phyloP scores from a whole-genome alignment of 1,140 invertebrate species.

The Lepidurus packardi region DNA sequence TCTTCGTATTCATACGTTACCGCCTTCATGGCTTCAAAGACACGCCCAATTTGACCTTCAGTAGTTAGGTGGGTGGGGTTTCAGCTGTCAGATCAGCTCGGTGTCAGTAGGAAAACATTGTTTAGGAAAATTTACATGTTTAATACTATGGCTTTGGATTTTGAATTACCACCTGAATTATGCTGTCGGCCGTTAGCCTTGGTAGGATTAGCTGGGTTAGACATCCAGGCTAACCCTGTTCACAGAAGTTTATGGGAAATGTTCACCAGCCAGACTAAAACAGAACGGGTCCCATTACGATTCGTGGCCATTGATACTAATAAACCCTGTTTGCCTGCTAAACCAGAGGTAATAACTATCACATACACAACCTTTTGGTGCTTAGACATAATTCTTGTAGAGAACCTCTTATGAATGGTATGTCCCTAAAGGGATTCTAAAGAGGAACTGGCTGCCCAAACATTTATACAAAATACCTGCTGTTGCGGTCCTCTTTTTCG shows the following conservation, averaged over 20 bases:
- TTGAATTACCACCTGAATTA: conserved; percentile 30
- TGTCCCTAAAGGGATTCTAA: conserved; percentile 91
- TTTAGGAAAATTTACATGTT: neutral
- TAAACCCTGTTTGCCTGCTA: conserved; percentile 82
- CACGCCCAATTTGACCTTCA: neutral
- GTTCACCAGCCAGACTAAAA: conserved; percentile 70
- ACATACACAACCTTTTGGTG: conserved; percentile 23
- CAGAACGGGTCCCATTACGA: conserved; percentile 73
- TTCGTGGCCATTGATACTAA: conserved; percentile 63
- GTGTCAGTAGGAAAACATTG: neutral
- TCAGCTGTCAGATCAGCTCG: neutral
- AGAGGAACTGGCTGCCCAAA: conserved; percentile 92
- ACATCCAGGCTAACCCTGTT: conserved; percentile 72
- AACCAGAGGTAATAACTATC: conserved; percentile 63
- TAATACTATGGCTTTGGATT: conserved; percentile 24
- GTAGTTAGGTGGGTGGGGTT: neutral
- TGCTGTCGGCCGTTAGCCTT: conserved; percentile 61
- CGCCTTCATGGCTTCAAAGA: neutral
- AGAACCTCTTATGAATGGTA: conserved; percentile 91
- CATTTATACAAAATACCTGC: conserved; percentile 84
- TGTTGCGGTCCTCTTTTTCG: conserved; percentile 89
- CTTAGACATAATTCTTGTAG: conserved; percentile 44
- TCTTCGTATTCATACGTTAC: neutral
- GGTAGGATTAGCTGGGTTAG: conserved; percentile 77
- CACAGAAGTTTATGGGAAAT: conserved; percentile 89